Percentiles rank a stretch among this genome's conserved stretches.
Conservation (phyloP, 2,113 vertebrate genomes). For the Xiphophorus hellerii region DNA sequence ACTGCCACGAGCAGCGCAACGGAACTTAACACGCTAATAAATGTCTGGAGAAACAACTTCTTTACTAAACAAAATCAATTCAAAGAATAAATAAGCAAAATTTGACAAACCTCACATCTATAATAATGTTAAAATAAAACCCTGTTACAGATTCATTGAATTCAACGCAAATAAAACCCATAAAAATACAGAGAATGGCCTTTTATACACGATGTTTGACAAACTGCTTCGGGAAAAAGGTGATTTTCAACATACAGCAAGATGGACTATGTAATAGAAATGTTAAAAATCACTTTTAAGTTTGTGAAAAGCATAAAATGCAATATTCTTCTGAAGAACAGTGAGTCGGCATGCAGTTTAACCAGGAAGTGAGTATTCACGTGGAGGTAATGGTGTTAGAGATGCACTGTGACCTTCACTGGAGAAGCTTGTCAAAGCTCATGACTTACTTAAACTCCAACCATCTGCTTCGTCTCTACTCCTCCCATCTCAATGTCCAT, state of each 20-base stretch:
- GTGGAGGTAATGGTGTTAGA: conserved; percentile 44
- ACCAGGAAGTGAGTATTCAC: neutral
- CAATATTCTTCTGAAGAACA: no score
- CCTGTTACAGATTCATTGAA: neutral
- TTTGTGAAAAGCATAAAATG: neutral
- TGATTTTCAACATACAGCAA: neutral
- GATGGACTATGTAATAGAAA: neutral
- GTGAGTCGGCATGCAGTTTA: neutral
- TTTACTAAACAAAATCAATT: no score
- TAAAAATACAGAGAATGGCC: neutral
- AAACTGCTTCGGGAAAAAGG: neutral
- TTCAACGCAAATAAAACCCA: neutral
- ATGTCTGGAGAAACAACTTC: no score
- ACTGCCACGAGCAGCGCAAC: no score
- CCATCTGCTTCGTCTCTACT: conserved; percentile 51
- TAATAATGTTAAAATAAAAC: no score
- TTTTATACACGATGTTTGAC: no score
- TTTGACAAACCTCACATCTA: no score
- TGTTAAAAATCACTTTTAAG: neutral
- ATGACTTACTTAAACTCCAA: conserved; percentile 55
- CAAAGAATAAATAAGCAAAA: no score
- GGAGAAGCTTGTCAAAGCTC: conserved; percentile 58
- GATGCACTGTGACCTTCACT: neutral
- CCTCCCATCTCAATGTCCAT: neutral
- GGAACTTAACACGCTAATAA: no score